Evolutionary conservation across 2,113 vertebrate species (phyloP), one percentile per base, ranked within the genome.

Genomic region (Strix uralensis): DNA sequence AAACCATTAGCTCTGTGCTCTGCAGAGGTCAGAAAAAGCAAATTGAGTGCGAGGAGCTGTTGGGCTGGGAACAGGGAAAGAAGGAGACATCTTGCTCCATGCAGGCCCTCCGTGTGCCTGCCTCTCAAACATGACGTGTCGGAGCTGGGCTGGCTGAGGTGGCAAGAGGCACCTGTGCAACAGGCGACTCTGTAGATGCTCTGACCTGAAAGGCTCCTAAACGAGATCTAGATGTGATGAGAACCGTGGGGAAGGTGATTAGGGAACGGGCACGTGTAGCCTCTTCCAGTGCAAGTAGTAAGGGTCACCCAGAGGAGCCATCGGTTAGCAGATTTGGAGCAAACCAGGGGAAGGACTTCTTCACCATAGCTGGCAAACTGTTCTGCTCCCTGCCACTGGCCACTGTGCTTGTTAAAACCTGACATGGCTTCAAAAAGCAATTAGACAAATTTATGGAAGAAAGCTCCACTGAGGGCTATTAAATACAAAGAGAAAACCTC

Each of bases 1-100:
- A 86, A 86, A 54, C 67, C 54, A n/a, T 91, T 92, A 94, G 72
- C 63, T 84, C 55, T 73, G 63, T 42, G n/a, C 78, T 93, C 12
- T 1, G 78, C 78, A 90, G 84, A 78, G 81, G 59, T 90, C 78
- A 92, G 81, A 44, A 63, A 67, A 67, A 93, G 29, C 61, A 89
- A 84, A 94, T 67, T 38, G 51, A 78, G 40, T 47, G 20, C 0
- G 1, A 83, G 75, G 73, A 95, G 40, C 70, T 59, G 6, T 79
- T 75, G 54, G 52, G 20, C 52, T 85, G 44, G 44, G 79, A 85
- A 15, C 42, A 57, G 52, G 52, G 81, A 75, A 36, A 80, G 44
- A 44, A 88, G 58, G 54, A 92, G 54, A 61, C 36, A 27, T 69
- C 49, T 72, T 61, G 79, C 44, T 34, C 65, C 0, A 0, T 75